phyloP scores from a whole-genome alignment of 2,113 vertebrate genomes.

The Pimephales promelas region DNA sequence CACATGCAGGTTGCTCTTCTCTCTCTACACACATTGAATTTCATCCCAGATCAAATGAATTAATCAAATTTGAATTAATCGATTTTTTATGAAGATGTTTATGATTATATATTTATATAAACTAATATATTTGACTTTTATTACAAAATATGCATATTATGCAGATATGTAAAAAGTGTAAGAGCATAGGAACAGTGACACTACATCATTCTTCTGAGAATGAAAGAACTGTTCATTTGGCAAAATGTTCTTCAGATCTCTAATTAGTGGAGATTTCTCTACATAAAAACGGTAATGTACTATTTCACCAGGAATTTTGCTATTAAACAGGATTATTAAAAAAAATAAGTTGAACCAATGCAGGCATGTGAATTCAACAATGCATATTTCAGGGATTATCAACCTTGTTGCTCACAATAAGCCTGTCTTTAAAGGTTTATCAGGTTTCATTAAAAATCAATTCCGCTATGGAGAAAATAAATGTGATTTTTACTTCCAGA shows the following conservation, averaged over 20 bases:
- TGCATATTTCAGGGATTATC: neutral
- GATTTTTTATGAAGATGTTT: too few relatives aligned
- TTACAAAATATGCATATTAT: neutral
- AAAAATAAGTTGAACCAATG: neutral
- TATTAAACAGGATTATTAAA: neutral
- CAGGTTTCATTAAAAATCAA: neutral
- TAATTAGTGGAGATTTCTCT: neutral
- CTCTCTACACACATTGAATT: too few relatives aligned
- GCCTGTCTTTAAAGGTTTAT: neutral
- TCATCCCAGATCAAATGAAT: too few relatives aligned
- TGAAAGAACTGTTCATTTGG: too few relatives aligned
- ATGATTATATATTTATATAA: neutral
- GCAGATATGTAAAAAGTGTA: neutral
- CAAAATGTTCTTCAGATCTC: neutral
- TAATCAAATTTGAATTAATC: too few relatives aligned
- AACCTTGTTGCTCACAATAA: neutral
- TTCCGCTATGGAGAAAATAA: neutral
- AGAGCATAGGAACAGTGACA: neutral
- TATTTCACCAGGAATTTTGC: neutral
- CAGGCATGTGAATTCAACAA: neutral
- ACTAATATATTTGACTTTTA: neutral
- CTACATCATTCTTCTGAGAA: too few relatives aligned
- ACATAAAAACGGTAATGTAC: neutral
- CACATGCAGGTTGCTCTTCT: too few relatives aligned
- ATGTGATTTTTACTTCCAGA: neutral